Evolutionary conservation across 2,888 invertebrate genomes (phyloP), one percentile per base, ranked within the genome.

Genomic region (Formica aserva): DNA sequence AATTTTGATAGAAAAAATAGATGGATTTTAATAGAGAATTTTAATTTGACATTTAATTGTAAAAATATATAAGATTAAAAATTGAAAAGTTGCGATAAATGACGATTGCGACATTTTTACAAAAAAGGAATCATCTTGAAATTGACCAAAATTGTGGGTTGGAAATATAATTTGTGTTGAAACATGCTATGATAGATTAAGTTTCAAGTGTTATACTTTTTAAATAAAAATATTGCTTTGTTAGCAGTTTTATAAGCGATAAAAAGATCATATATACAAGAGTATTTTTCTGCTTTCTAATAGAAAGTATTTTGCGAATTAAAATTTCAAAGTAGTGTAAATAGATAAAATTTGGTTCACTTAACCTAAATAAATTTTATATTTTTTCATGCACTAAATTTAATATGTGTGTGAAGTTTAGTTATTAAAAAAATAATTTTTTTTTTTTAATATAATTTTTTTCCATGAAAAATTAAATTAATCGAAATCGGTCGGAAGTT

Each of bases 1-100:
- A 26, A 29, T 26, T 38, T 57, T 38, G 6, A 52, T 4, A 29
- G 13, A 60, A 3, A 38, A 57, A 57, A 38, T 15, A 8, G 15
- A 48, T 38, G 15, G 15, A 26, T 35, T 71, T 71, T 32, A 15
- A 22, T 52, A 55, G n/a, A n/a, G n/a, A 66, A 57, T 38, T 13
- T 4, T 52, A 71, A 71, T 9, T 71, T 71, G 11, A 69, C n/a
- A 52, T 3, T 52, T 69, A 29, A 69, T 48, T 48, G 3, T 45
- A 18, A 48, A 48, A 3, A 18, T 26, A n/a, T 26, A n/a, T 69
- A 6, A 45, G 1, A 5, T 18, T 0, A 18, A 45, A 45, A 45
- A 45, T 45, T 15, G 15, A 45, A 45, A 45, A 15, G 15, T 4
- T 5, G 45, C 5, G 45, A 45, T 45, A 45, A 45, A 45, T 15